Base-by-base conservation (phyloP, 1,140 invertebrate species). In the Coptotermes formosanus region DNA sequence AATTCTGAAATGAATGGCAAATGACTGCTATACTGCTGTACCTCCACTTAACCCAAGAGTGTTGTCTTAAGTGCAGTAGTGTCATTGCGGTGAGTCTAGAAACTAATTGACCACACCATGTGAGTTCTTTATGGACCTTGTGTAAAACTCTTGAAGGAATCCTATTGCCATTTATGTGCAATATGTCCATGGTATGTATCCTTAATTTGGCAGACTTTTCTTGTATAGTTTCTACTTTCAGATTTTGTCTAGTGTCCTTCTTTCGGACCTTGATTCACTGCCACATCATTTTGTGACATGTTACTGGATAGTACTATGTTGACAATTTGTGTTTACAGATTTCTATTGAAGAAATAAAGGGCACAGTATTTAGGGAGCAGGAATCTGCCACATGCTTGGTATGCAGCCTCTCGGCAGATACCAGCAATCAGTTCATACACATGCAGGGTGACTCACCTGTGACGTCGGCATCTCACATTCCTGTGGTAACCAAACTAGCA, bases 281-380 rank as follows among this genome's bases (percentile, higher is more conserved):
- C 9, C 45, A 48, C 9, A 12, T 2, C 9, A 48, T 48, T 48
- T 48, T 84, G 48, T 14, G 23, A 14, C n/a, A 84, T 84, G 16
- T 11, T 11, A 84, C 11, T 84, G 23, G 14, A 48, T 16, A 55
- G 52, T 55, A 55, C 19, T 55, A 16, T 21, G 48, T 48, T 48
- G 52, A 19, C 59, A 25, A 43, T 85, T 85, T 44, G 11, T 45
- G 32, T n/a, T 86, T 86, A 48, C 85, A 86, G 83, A 59, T 86
- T 48, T 86, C 86, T 48, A 69, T 86, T 8, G 86, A 86, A 44
- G 82, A 86, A 44, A 83, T 64, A 14, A 86, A 86, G n/a, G 30
- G 23, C 64, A 75, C 64, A 14, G 64, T 75, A 2, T 75, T 75
- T 30, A 25, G 25, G n/a, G 25, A 75, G n/a, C n/a, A 85, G 4